Evolutionary conservation across 2,797 vertebrate genomes (phyloP).

Genomic region (Silurus aristotelis): DNA sequence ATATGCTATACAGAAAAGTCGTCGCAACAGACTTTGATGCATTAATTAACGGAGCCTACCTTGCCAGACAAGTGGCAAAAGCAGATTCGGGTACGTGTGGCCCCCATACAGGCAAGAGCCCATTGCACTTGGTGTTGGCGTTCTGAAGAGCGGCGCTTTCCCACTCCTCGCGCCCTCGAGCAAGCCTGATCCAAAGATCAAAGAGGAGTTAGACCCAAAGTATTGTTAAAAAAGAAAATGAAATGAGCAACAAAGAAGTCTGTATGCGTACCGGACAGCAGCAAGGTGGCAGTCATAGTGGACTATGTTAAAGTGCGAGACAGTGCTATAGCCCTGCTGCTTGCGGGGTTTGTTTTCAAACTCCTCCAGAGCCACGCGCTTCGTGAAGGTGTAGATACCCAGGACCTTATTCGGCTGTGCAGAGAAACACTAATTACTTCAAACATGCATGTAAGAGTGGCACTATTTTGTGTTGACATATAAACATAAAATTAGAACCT

Average conservation of each 20-base stretch:
- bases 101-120: conserved; percentile 97
- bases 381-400: conserved; percentile 98
- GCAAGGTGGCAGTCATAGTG: conserved; percentile 98
- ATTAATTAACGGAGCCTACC: conserved; percentile 71
- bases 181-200: conserved; percentile 75
- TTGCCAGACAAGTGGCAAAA: conserved; percentile 95
- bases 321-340: conserved; percentile 98
- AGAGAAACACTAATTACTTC: conserved; percentile 18
- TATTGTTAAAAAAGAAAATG: background rate
- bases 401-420: conserved; percentile 95
- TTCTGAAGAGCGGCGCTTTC: conserved; percentile 97
- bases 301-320: conserved; percentile 99
- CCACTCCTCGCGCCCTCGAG: conserved; percentile 96
- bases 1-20: background rate
- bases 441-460: background rate
- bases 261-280: conserved; percentile 85
- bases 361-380: conserved; percentile 92
- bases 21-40: background rate
- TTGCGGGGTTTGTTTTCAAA: conserved; percentile 97
- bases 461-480: background rate
- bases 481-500: background rate
- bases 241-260: background rate
- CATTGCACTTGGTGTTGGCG: conserved; percentile 99
- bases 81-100: conserved; percentile 97
- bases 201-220: background rate